These are phyloP conservation scores for Polyommatus iphigenia DNA, from an alignment of 2,888 invertebrate species.

Conservation along the genomic window DNA sequence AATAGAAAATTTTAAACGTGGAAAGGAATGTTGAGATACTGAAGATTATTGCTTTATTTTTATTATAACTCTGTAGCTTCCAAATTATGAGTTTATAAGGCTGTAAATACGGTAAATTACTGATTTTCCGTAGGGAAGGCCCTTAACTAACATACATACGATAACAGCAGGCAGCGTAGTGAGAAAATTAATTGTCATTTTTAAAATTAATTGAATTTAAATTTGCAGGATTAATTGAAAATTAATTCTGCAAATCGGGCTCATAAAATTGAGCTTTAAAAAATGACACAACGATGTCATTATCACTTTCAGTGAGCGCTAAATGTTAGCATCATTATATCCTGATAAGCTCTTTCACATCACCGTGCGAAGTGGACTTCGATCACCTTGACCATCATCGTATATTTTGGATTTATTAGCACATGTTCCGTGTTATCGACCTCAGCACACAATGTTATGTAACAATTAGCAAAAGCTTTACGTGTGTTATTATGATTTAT, in stretches of 20 bases:
- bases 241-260: background rate
- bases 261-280: background rate
- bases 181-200: too few relatives aligned
- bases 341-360: background rate
- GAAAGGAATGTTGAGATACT: too few relatives aligned
- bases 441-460: background rate
- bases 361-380: background rate
- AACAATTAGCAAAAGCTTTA: background rate
- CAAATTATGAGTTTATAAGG: too few relatives aligned
- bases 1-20: too few relatives aligned
- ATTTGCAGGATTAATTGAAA: too few relatives aligned
- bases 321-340: background rate
- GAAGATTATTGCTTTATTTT: too few relatives aligned
- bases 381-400: constrained; percentile 8
- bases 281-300: background rate
- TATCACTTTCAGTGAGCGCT: background rate
- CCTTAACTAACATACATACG: too few relatives aligned
- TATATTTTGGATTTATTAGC: background rate
- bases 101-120: too few relatives aligned
- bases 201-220: too few relatives aligned
- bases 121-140: too few relatives aligned
- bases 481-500: background rate
- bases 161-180: too few relatives aligned
- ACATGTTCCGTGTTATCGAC: background rate
- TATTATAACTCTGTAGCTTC: too few relatives aligned